Conservation (phyloP, 2,113 vertebrate species). For the Zingel zingel region DNA sequence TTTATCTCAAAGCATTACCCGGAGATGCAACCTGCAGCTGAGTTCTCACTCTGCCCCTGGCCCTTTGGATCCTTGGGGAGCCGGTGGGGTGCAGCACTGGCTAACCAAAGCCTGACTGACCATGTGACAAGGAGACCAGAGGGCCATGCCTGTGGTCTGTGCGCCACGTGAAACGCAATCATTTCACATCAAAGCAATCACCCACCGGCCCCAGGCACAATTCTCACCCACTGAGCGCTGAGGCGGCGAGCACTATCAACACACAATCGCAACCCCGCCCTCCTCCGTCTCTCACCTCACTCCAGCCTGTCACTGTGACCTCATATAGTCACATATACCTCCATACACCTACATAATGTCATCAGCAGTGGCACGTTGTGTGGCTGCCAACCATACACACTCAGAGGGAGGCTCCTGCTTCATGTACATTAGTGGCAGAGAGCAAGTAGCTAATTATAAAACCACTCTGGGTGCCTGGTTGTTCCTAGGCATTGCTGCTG, state of each 20-base stretch:
- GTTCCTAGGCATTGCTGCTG: slow-evolving; percentile 65
- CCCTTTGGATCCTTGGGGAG: slow-evolving; percentile 21
- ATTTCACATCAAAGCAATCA: slow-evolving; percentile 85
- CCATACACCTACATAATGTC: slow-evolving; percentile 60
- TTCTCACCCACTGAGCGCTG: slow-evolving; percentile 80
- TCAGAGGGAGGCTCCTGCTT: slow-evolving; percentile 53
- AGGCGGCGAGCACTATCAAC: slow-evolving; percentile 53
- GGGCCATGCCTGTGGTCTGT: slow-evolving; percentile 52
- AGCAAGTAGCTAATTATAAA: slow-evolving; percentile 85
- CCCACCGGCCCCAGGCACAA: slow-evolving; percentile 68
- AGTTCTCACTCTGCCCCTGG: slow-evolving; percentile 52
- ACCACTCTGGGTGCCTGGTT: slow-evolving; percentile 71
- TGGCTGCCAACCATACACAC: slow-evolving; percentile 42
- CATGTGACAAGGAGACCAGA: slow-evolving; percentile 44
- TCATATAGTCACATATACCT: slow-evolving; percentile 41
- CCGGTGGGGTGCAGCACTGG: slow-evolving; percentile 10
- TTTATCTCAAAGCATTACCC: slow-evolving; percentile 59
- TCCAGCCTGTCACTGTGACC: slow-evolving; percentile 38
- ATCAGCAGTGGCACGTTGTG: slow-evolving; percentile 52
- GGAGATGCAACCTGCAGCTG: slow-evolving; percentile 70
- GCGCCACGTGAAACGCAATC: slow-evolving; percentile 73
- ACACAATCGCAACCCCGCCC: slow-evolving; percentile 21
- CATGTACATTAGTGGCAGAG: slow-evolving; percentile 68
- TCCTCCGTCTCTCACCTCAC: slow-evolving; percentile 46
- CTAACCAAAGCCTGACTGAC: slow-evolving; percentile 39